Evolutionary conservation across 1,140 invertebrate genomes (phyloP).

Genomic region (Trichomalopsis sarcophagae): DNA sequence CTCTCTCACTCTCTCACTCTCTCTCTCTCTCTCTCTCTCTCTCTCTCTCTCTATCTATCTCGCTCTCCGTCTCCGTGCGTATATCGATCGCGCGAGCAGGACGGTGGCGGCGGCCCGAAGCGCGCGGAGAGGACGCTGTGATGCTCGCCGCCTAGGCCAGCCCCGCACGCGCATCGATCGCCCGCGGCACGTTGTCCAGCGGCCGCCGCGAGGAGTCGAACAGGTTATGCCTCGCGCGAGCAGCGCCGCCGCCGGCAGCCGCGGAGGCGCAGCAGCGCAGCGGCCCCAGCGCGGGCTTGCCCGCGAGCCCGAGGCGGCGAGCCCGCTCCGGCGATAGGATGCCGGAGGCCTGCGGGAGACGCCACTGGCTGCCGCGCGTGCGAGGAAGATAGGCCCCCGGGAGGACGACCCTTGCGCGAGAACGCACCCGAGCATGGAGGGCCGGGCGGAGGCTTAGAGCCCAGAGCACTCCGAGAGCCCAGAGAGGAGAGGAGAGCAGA

Average conservation of each 20-base stretch:
- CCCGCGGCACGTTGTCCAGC: no score
- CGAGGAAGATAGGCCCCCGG: background rate
- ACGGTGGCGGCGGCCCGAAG: background rate
- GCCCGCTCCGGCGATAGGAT: background rate
- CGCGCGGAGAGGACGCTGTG: background rate
- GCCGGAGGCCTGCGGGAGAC: background rate
- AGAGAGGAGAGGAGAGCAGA: slow-evolving; percentile 11
- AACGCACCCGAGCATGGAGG: no score
- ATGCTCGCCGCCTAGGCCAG: background rate
- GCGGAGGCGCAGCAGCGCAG: background rate
- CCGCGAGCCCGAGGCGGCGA: background rate
- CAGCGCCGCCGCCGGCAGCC: background rate
- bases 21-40: no score
- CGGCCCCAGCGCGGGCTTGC: background rate
- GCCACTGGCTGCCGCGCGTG: slow-evolving; percentile 11
- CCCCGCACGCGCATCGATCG: no score
- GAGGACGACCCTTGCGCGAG: no score
- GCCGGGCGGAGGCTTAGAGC: no score
- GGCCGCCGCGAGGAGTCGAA: no score
- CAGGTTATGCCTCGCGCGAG: background rate
- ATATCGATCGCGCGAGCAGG: no score
- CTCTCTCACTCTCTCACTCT: no score
- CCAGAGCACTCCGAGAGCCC: no score
- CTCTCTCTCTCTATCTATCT: no score
- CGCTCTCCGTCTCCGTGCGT: no score